Base-by-base conservation (phyloP, 2,113 vertebrate species). In the Hoplias malabaricus region DNA sequence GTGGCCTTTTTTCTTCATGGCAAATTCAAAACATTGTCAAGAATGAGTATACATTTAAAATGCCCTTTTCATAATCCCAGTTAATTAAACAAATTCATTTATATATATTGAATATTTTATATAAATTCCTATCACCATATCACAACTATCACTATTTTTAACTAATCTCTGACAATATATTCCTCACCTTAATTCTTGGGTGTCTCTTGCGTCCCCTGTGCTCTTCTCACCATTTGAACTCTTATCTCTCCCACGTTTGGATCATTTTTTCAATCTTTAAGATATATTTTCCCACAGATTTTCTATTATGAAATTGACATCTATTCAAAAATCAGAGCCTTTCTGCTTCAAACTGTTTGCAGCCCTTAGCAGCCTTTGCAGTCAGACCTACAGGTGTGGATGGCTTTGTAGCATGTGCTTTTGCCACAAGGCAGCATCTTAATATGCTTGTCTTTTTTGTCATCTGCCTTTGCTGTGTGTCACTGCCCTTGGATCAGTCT, bases 291-390 rank as follows among this genome's bases (percentile, higher is more conserved):
- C 14, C 16, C 13, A 19, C 43, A 48, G 62, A 40, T n/a, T 38
- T 36, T n/a, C 21, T 31, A 63, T 43, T 43, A 16, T 0, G 48
- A 53, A 23, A 40, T 53, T 59, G 40, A 36, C 54, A 40, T 62
- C 31, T 71, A 29, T 21, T 53, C 12, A 23, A 31, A 70, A 62
- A 40, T 61, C 53, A 69, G 16, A 61, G 54, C 66, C 25, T 77
- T 31, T 70, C 5, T 70, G 33, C 25, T 40, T 70, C 11, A 50
- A 34, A 56, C 66, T 46, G 13, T 50, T 34, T 77, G 43, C 42
- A 40, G 50, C 25, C 38, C 27, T 19, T 69, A 25, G 48, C 34
- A 31, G 36, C 46, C 23, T 76, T 56, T 68, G 27, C 13, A 56
- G 33, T 19, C 65, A 77, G 50, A 57, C 40, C 5, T 29, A 21